These are phyloP conservation scores for Ischnus inquisitorius DNA, from an alignment of 2,888 invertebrate genomes.

Conservation along the genomic window DNA sequence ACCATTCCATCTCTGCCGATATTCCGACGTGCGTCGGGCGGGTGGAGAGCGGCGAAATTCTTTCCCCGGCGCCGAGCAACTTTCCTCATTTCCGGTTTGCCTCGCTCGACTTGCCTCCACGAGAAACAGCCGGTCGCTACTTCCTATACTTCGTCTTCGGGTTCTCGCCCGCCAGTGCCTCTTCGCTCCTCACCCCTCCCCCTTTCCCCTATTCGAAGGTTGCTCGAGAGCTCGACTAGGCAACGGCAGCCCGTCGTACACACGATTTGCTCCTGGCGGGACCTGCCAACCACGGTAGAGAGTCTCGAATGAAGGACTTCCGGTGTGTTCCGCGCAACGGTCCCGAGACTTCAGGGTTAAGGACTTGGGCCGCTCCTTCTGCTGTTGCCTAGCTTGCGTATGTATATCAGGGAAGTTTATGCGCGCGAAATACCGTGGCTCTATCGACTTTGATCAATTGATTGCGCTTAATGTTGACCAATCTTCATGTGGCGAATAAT, in stretches of 20 bases:
- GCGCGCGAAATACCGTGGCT: constrained; percentile 1
- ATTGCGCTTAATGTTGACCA: not conserved
- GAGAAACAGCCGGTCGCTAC: constrained; percentile 49
- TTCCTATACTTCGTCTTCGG: constrained; percentile 52
- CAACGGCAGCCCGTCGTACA: constrained; percentile 35
- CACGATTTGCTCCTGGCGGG: constrained; percentile 58
- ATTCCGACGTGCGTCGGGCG: constrained; percentile 65
- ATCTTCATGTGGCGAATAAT: not conserved
- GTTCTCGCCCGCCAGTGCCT: constrained; percentile 18
- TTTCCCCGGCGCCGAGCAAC: constrained; percentile 72
- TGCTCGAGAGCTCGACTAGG: constrained; percentile 19
- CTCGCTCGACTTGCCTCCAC: constrained; percentile 69
- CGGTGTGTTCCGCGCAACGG: constrained; percentile 49
- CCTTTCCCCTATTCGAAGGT: not conserved
- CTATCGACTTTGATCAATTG: not conserved
- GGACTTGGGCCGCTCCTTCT: constrained; percentile 50
- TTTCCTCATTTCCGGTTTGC: constrained; percentile 74
- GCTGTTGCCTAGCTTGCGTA: constrained; percentile 21
- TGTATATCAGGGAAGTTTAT: constrained; percentile 18
- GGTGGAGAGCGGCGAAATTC: constrained; percentile 63
- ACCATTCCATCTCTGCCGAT: constrained; percentile 68
- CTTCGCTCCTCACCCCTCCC: not conserved
- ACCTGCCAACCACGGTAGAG: constrained; percentile 49
- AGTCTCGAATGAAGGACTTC: constrained; percentile 54
- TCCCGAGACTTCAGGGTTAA: constrained; percentile 55